A percentile compares a stretch with the other conserved stretches of the same genome.
These are phyloP conservation scores for Eleginops maclovinus DNA, from an alignment of 2,113 vertebrate species.

Conservation along the genomic window DNA sequence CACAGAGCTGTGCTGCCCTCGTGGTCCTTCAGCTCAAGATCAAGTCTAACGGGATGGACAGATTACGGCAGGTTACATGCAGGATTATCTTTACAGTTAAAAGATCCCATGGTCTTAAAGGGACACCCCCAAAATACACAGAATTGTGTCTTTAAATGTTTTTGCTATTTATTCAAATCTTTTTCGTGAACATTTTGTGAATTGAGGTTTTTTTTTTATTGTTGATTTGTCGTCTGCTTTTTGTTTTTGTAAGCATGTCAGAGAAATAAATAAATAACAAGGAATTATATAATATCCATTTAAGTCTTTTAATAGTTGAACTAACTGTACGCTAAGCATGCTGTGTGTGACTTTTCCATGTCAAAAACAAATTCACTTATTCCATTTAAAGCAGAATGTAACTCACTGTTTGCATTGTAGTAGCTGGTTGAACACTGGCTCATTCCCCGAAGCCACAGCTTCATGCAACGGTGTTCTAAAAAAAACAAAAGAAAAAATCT, in stretches of 20 bases:
- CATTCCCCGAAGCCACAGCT: constrained; percentile 92
- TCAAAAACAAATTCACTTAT: background rate
- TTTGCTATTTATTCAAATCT: background rate
- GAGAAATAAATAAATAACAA: background rate
- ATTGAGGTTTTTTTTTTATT: background rate
- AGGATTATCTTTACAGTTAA: background rate
- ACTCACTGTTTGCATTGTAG: constrained; percentile 98
- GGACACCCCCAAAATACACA: no score
- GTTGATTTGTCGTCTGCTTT: background rate
- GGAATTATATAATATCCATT: background rate
- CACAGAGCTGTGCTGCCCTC: constrained; percentile 97
- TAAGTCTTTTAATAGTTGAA: background rate
- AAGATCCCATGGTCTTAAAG: background rate
- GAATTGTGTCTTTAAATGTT: background rate
- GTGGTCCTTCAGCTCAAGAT: constrained; percentile 95
- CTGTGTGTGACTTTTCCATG: background rate
- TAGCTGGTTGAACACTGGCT: constrained; percentile 94
- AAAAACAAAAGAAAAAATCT: constrained; percentile 9
- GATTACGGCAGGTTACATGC: background rate
- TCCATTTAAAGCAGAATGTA: background rate
- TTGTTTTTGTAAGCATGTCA: background rate
- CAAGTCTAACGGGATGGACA: constrained; percentile 82
- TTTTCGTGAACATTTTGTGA: no score
- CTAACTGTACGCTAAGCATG: background rate
- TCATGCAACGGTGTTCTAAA: constrained; percentile 94